phyloP scores from a whole-genome alignment of 2,113 vertebrate species.

The Rhombomys opimus region DNA sequence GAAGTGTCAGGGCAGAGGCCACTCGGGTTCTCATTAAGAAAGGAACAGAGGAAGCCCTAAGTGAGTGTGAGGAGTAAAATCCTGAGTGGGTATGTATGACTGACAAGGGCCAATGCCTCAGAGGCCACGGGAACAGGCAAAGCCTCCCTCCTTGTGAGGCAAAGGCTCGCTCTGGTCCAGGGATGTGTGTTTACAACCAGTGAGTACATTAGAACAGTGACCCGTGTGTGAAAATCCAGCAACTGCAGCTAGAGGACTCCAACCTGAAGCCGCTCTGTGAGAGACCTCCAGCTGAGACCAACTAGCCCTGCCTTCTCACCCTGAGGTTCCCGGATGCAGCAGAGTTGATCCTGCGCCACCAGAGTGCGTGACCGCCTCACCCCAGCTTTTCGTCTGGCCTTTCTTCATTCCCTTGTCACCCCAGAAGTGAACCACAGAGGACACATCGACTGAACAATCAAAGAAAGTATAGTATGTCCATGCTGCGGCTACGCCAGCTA shows the following conservation, averaged over 20 bases:
- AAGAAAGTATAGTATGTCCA: background rate
- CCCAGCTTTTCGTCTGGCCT: background rate
- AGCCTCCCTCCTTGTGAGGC: background rate
- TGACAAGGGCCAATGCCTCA: background rate
- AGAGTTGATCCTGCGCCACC: background rate
- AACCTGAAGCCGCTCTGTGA: background rate
- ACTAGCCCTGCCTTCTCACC: background rate
- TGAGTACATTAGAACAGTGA: too few species aligned
- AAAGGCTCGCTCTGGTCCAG: background rate
- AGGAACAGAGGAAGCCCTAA: background rate
- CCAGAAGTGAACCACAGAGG: background rate
- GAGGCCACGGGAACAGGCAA: background rate
- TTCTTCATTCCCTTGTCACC: background rate
- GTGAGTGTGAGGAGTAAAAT: background rate
- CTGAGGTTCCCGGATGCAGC: rapidly evolving
- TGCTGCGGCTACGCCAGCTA: background rate
- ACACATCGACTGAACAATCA: background rate
- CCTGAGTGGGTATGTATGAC: background rate
- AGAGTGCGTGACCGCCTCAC: background rate
- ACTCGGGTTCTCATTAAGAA: background rate
- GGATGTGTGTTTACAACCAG: background rate
- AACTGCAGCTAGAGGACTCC: background rate
- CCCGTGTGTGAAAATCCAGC: background rate
- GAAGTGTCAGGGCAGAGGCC: background rate
- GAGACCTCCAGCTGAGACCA: background rate